A percentile compares a stretch with the other conserved stretches of the same genome.
These are phyloP conservation scores for Sebastes matsubarae DNA, from an alignment of 2,797 vertebrate genomes.

Conservation along the genomic window DNA sequence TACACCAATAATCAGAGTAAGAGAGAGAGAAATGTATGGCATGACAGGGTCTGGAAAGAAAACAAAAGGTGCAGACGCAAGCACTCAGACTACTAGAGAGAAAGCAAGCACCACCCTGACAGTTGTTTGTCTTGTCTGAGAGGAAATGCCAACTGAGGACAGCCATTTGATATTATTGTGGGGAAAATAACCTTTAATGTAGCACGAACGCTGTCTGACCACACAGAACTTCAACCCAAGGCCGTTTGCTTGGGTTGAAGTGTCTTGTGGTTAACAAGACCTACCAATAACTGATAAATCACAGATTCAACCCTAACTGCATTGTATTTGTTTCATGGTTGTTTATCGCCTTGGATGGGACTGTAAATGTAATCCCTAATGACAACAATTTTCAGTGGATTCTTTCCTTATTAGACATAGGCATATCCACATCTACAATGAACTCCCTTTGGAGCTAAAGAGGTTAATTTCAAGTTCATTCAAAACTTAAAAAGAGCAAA, in stretches of 20 bases:
- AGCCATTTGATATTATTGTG: slow-evolving; percentile 17
- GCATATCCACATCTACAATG: not conserved
- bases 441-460: slow-evolving; percentile 3
- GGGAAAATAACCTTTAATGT: slow-evolving; percentile 15
- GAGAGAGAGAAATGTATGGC: not conserved
- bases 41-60: not conserved
- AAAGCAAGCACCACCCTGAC: not conserved
- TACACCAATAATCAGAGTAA: not conserved
- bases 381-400: not conserved
- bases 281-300: not conserved
- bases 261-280: not conserved
- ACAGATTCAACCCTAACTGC: not conserved
- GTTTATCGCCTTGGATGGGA: not conserved
- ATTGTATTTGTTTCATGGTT: not conserved
- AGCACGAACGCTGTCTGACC: not conserved
- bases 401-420: not conserved
- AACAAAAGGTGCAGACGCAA: slow-evolving; percentile 1
- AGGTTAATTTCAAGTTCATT: slow-evolving; percentile 52
- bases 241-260: not conserved
- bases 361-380: not conserved
- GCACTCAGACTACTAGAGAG: not conserved
- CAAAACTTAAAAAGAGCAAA: slow-evolving; percentile 28
- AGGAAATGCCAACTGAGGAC: slow-evolving; percentile 18
- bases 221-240: not conserved
- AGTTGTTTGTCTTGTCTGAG: slow-evolving; percentile 17